phyloP scores from a whole-genome alignment of 2,113 vertebrate species.

The Protomyctophum bolini region DNA sequence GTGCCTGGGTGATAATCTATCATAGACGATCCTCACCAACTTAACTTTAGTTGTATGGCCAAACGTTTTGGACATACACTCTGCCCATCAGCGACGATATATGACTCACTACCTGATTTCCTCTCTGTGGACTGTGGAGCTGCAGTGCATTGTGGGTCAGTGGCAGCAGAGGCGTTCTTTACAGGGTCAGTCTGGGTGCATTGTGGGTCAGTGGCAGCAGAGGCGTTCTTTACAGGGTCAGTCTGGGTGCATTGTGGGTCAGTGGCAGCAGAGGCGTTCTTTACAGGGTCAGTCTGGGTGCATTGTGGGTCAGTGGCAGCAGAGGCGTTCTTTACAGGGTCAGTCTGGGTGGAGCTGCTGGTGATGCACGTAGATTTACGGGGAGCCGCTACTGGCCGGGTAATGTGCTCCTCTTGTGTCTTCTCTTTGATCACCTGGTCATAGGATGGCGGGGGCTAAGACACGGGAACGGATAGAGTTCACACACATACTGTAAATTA shows the following conservation, averaged over 20 bases:
- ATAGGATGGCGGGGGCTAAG: slow-evolving; percentile 90
- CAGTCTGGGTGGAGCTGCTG: slow-evolving; percentile 89
- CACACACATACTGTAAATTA: slow-evolving; percentile 10
- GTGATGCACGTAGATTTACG: slow-evolving; percentile 71
- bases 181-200: slow-evolving; percentile 88
- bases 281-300: slow-evolving; percentile 89
- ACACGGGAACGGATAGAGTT: slow-evolving; percentile 52
- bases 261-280: slow-evolving; percentile 68
- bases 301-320: slow-evolving; percentile 45
- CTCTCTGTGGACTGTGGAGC: slow-evolving; percentile 55
- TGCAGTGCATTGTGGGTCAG: slow-evolving; percentile 71
- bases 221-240: slow-evolving; percentile 79
- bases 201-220: slow-evolving; percentile 55
- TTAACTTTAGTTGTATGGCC: too few species aligned
- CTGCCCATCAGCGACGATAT: background rate
- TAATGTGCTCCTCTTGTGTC: slow-evolving; percentile 85
- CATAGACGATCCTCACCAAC: too few species aligned
- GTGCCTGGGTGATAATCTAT: too few species aligned
- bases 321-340: slow-evolving; percentile 78
- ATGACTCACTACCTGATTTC: slow-evolving; percentile 63
- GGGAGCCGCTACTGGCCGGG: slow-evolving; percentile 80
- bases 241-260: slow-evolving; percentile 81
- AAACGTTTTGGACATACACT: background rate
- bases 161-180: slow-evolving; percentile 67
- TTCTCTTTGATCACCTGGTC: slow-evolving; percentile 97